phyloP scores from a whole-genome alignment of 2,113 vertebrate genomes.

The Catharus fuscescens region DNA sequence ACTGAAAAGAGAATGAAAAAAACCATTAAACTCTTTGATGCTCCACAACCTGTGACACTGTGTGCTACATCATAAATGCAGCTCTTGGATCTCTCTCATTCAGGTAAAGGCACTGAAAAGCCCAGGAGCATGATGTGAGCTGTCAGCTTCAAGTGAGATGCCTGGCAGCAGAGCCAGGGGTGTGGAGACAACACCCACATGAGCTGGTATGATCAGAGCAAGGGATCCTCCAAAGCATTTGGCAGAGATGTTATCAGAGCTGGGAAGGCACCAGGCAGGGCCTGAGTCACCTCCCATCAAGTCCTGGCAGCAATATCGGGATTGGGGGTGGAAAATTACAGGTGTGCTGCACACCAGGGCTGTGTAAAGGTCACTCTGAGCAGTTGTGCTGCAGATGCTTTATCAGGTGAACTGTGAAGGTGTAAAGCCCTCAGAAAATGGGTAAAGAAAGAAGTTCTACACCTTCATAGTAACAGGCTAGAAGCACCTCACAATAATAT shows the following conservation, averaged over 20 bases:
- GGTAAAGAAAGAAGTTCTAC: background rate
- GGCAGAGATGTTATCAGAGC: slow-evolving; percentile 25
- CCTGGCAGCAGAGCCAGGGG: background rate
- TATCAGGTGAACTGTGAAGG: background rate
- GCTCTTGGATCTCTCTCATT: background rate
- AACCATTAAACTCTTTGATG: background rate
- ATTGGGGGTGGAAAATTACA: background rate
- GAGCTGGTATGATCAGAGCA: background rate
- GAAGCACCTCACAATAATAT: background rate
- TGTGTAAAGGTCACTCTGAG: background rate
- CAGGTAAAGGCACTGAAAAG: background rate
- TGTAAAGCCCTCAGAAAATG: background rate
- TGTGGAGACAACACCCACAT: background rate
- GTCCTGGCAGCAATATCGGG: background rate
- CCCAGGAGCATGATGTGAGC: background rate
- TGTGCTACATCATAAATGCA: background rate
- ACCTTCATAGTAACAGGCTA: background rate
- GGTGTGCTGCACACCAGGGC: background rate
- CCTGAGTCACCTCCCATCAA: background rate
- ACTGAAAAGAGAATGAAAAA: background rate
- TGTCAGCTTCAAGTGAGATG: background rate
- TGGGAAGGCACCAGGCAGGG: background rate
- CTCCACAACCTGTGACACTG: background rate
- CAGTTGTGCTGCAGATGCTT: background rate
- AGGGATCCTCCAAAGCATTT: background rate